Conservation (phyloP, 2,113 vertebrate species). For the Petroica traversi region DNA sequence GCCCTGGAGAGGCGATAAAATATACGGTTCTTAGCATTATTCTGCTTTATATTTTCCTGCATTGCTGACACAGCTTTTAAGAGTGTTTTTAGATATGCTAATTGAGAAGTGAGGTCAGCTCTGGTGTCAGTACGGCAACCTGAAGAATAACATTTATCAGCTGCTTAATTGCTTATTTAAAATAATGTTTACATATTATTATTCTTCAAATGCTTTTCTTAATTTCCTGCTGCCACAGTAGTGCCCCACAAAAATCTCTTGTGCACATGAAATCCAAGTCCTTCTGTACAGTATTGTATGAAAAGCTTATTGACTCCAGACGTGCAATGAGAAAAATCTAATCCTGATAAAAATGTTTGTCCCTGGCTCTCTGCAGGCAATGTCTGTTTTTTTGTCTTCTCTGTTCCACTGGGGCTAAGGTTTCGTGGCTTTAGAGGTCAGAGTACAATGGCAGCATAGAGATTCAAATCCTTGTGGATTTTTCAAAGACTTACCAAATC, state of each 20-base stretch:
- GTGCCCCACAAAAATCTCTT: not conserved
- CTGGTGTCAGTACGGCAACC: not conserved
- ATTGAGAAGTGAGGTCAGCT: not conserved
- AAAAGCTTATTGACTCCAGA: not conserved
- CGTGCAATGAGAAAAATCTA: slow-evolving; percentile 8
- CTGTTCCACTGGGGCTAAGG: not conserved
- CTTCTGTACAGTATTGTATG: not conserved
- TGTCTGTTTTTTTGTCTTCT: not conserved
- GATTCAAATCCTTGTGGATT: not conserved
- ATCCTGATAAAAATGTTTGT: slow-evolving; percentile 24
- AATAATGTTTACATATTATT: not conserved
- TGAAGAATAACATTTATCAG: slow-evolving; percentile 1
- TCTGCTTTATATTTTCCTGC: slow-evolving; percentile 33
- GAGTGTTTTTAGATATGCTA: not conserved
- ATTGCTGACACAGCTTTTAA: not conserved
- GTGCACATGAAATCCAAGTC: not conserved
- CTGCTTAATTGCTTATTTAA: slow-evolving; percentile 7
- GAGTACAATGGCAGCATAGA: not conserved
- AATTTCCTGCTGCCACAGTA: not conserved
- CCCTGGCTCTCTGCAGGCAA: not conserved
- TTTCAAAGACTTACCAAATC: not conserved
- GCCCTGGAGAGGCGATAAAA: slow-evolving; percentile 1
- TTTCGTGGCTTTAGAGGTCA: slow-evolving; percentile 29
- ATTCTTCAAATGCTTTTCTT: not conserved
- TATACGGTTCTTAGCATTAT: not conserved